Percentiles rank a stretch among this genome's conserved stretches.
Conservation (phyloP, 2,888 invertebrate genomes). For the Lycaena phlaeas region DNA sequence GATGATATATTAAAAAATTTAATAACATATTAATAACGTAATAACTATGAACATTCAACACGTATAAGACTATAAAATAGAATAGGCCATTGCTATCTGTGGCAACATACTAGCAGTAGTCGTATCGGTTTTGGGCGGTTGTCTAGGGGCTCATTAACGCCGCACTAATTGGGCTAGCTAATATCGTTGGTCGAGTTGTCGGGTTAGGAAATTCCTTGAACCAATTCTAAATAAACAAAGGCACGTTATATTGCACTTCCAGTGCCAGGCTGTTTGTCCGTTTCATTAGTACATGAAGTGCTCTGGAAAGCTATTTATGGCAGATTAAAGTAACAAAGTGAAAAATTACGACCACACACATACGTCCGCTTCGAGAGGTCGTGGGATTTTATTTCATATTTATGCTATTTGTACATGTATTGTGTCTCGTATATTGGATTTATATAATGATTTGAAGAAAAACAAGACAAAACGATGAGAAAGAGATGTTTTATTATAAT, state of each 20-base stretch:
- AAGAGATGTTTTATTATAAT: too few relatives aligned
- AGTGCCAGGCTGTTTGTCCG: constrained; percentile 10
- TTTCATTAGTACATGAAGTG: constrained; percentile 9
- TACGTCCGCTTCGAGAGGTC: neutral
- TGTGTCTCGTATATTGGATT: too few relatives aligned
- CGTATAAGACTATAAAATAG: constrained; percentile 20
- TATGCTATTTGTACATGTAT: too few relatives aligned
- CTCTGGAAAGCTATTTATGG: neutral
- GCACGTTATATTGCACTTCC: constrained; percentile 14
- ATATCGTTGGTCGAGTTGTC: constrained; percentile 45
- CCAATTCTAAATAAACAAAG: constrained; percentile 43
- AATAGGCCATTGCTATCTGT: constrained; percentile 30
- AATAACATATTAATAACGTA: too few relatives aligned
- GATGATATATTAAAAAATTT: too few relatives aligned
- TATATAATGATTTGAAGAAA: too few relatives aligned
- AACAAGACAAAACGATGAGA: too few relatives aligned
- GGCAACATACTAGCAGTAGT: constrained; percentile 21
- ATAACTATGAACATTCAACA: neutral
- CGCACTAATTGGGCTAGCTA: constrained; percentile 62
- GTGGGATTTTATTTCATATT: constrained; percentile 1
- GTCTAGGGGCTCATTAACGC: constrained; percentile 58
- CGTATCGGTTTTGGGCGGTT: constrained; percentile 38
- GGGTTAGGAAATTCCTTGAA: constrained; percentile 59
- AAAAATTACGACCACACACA: constrained; percentile 1
- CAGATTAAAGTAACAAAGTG: neutral